Conservation (phyloP, 2,113 vertebrate genomes). For the Steatornis caripensis region DNA sequence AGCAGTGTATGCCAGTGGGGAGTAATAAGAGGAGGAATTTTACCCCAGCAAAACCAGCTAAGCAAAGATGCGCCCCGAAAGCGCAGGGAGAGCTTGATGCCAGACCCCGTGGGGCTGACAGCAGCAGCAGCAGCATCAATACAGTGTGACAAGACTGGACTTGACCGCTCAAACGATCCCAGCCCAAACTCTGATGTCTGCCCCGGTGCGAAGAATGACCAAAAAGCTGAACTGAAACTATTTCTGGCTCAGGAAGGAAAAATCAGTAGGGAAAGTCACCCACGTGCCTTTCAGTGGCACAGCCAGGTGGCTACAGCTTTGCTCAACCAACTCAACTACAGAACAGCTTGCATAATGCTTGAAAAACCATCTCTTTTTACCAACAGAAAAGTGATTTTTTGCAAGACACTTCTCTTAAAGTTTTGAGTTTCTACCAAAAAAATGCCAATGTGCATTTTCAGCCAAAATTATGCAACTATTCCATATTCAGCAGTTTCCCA, state of each 20-base stretch:
- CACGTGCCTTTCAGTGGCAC: background rate
- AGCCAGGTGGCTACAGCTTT: background rate
- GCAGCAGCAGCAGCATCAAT: background rate
- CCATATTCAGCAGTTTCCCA: background rate
- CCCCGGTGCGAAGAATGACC: background rate
- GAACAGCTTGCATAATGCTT: background rate
- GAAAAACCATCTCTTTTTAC: background rate
- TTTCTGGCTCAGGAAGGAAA: background rate
- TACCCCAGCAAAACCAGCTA: constrained; percentile 34
- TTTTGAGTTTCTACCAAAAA: background rate
- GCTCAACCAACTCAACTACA: background rate
- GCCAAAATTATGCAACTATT: background rate
- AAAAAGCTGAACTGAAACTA: background rate
- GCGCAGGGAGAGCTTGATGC: background rate
- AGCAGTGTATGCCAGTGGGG: background rate
- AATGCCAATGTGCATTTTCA: background rate
- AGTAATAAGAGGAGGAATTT: constrained; percentile 12
- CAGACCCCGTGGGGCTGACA: background rate
- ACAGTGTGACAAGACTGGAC: background rate
- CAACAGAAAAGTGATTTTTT: background rate
- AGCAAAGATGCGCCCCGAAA: constrained; percentile 27
- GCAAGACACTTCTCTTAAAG: background rate
- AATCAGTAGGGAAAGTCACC: background rate
- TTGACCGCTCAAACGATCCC: background rate
- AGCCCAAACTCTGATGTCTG: background rate